Evolutionary conservation across 1,140 invertebrate genomes (phyloP).

Genomic region (Pseudomyrmex sp.): DNA sequence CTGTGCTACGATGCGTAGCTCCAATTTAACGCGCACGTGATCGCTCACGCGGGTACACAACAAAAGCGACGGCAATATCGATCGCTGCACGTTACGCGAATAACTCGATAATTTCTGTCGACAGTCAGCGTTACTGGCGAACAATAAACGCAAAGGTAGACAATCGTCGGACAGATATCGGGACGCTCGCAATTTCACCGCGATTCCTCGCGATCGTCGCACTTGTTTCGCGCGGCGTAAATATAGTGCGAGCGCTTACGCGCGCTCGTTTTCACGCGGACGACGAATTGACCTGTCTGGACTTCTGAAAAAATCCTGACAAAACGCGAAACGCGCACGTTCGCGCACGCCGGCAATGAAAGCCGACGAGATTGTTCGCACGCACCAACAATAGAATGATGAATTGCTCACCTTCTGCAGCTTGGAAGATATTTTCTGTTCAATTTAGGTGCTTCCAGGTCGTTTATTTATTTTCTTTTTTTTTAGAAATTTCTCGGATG

Average conservation of each 20-base stretch:
- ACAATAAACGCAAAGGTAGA: slow-evolving; percentile 45
- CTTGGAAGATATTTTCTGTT: slow-evolving; percentile 26
- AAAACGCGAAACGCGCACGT: slow-evolving; percentile 8
- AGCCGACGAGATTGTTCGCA: slow-evolving; percentile 43
- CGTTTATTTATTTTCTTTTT: not conserved
- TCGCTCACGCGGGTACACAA: not conserved
- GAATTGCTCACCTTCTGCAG: slow-evolving; percentile 43
- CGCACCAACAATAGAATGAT: slow-evolving; percentile 55
- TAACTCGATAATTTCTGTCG: slow-evolving; percentile 43
- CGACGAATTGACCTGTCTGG: slow-evolving; percentile 52
- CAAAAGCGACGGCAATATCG: slow-evolving; percentile 40
- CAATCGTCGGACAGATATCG: slow-evolving; percentile 51
- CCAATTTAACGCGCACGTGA: slow-evolving; percentile 26
- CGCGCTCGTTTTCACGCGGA: slow-evolving; percentile 9
- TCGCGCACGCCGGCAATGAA: not conserved
- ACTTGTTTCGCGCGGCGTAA: slow-evolving; percentile 23
- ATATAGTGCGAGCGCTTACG: slow-evolving; percentile 18
- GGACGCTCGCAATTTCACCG: slow-evolving; percentile 9
- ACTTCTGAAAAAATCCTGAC: slow-evolving; percentile 42
- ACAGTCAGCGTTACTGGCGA: not conserved
- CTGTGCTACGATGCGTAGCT: not conserved
- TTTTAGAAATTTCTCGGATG: slow-evolving; percentile 2
- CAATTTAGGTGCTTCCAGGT: not conserved
- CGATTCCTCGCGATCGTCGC: slow-evolving; percentile 31
- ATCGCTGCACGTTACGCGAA: slow-evolving; percentile 33